Evolutionary conservation across 2,888 invertebrate species (phyloP).

Genomic region (Pollenia griseotomentosa): DNA sequence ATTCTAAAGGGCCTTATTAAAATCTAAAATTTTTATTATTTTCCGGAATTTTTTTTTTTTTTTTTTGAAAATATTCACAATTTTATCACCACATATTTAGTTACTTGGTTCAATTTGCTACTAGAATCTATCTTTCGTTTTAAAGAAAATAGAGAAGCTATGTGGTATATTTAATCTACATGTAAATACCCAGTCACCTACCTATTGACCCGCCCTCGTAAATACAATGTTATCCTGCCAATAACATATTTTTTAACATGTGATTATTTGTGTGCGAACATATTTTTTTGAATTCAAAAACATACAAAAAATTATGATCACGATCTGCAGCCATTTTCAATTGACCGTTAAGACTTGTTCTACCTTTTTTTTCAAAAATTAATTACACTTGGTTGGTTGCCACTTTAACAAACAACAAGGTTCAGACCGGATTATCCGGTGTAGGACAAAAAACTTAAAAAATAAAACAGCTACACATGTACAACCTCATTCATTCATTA

Average conservation of each 20-base stretch:
- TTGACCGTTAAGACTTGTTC: slow-evolving; percentile 80
- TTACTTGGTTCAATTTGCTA: too few species aligned
- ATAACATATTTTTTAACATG: slow-evolving; percentile 56
- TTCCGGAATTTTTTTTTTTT: too few species aligned
- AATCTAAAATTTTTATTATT: too few species aligned
- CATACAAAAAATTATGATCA: slow-evolving; percentile 73
- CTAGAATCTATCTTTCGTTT: too few species aligned
- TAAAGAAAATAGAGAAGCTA: slow-evolving; percentile 13
- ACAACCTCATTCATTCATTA: slow-evolving; percentile 21
- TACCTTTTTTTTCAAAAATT: slow-evolving; percentile 28
- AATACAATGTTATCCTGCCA: slow-evolving; percentile 67
- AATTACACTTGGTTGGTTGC: slow-evolving; percentile 55
- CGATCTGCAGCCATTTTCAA: slow-evolving; percentile 79
- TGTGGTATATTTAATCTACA: slow-evolving; percentile 53
- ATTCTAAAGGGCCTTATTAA: too few species aligned
- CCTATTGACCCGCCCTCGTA: neutral
- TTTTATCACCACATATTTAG: too few species aligned
- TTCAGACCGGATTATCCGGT: slow-evolving; percentile 81
- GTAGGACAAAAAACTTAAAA: slow-evolving; percentile 65
- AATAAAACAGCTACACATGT: neutral
- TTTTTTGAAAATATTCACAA: too few species aligned
- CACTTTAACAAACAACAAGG: slow-evolving; percentile 79
- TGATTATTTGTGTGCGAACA: slow-evolving; percentile 32
- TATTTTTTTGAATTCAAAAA: slow-evolving; percentile 60
- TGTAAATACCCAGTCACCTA: too few species aligned